Evolutionary conservation across 2,113 vertebrate genomes (phyloP), one percentile per base, ranked within the genome.

Genomic region (Grammomys dolichurus): DNA sequence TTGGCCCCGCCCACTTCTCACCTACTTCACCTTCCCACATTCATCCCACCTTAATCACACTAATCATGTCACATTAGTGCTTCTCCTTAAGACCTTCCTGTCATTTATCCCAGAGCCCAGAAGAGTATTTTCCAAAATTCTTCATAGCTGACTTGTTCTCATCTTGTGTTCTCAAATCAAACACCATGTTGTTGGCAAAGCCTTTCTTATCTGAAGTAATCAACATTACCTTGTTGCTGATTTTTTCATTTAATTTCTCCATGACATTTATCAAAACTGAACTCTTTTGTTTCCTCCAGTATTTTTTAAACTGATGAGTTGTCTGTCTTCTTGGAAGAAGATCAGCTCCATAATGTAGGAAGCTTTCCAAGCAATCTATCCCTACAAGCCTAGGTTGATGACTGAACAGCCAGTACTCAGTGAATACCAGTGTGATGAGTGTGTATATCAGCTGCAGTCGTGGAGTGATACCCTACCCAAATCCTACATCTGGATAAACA

Each of bases 291-390:
- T 24, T 31, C 1, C 28, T 70, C 22, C 36, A 58, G 54, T 76
- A 6, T 28, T 85, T 51, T 78, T 26, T 36, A 48, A 73, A 20
- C 33, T 91, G 70, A 36, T 4, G 56, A 24, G 20, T 0, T n/a
- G 28, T 92, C 65, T 75, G 28, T 76, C 70, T 93, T 90, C 82
- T 65, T 77, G n/a, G 56, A 87, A 90, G 46, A 90, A 22, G 20
- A 89, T 77, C 33, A 86, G 46, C 20, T 82, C 72, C 1, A 11
- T 6, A 31, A n/a, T 67, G 33, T 8, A 73, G 60, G 77, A 46
- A 91, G 4, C 33, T 56, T 4, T 84, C 87, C 60, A 51, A 80
- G 26, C 40, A 22, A n/a, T 56, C 54, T 33, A 20, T 33, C 33
- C 40, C 84, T 85, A 89, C 31, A 54, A 54, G 48, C 56, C 63